Percentiles rank a stretch among this genome's conserved stretches.
Conservation (phyloP, 2,113 vertebrate genomes). For the Ammodytes marinus region DNA sequence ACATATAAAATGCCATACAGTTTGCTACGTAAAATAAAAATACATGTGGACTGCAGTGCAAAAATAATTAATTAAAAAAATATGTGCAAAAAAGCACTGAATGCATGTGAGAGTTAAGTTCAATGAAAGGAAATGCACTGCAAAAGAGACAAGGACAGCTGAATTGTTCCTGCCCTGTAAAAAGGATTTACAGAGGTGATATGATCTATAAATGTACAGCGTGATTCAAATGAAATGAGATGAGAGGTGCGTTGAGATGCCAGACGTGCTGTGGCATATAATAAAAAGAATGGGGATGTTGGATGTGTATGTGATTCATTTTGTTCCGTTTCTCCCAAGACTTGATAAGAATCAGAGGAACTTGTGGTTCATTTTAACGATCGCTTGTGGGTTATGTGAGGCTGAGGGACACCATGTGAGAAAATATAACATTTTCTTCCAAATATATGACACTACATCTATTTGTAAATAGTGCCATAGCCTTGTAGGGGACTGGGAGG, state of each 20-base stretch:
- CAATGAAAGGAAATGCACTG: neutral
- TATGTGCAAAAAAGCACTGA: neutral
- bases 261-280: neutral
- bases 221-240: neutral
- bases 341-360: constrained; percentile 8
- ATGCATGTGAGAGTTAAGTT: neutral
- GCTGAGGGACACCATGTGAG: neutral
- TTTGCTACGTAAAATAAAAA: neutral
- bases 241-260: neutral
- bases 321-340: neutral
- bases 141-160: neutral
- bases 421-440: neutral
- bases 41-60: neutral
- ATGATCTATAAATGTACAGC: neutral
- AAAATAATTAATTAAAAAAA: neutral
- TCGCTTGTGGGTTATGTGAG: neutral
- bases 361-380: neutral
- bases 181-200: neutral
- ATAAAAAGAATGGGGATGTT: neutral
- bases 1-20: too few relatives aligned
- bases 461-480: neutral
- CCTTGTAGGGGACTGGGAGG: neutral
- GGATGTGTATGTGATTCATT: neutral
- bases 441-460: neutral
- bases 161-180: neutral